Base-by-base conservation (phyloP, 1,140 invertebrate genomes). In the Homalodisca vitripennis region DNA sequence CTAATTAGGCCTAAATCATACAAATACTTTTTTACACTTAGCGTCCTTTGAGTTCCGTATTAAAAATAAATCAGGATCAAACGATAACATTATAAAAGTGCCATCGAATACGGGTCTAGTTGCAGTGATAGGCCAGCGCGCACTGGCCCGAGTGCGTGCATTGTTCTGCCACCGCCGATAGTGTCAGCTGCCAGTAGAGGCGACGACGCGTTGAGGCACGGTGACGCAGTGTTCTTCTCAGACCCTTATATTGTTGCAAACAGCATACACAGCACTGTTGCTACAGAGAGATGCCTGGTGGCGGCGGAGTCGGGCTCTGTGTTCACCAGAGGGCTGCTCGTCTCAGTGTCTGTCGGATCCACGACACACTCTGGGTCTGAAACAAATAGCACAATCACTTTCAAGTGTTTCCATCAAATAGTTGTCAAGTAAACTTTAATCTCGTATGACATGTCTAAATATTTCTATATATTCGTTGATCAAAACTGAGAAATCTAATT, bases 1-100 rank as follows among this genome's bases (percentile, higher is more conserved):
- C 48, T 51, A 51, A 20, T 51, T 51, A 51, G 48, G 48, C 48
- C 48, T 51, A 51, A 51, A 51, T 51, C 48, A 51, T 51, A 51
- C 48, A n/a, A 51, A 22, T 51, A 51, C 48, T 20, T 51, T 51
- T 51, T 51, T 51, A 51, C 48, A 51, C 48, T n/a, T n/a, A n/a
- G n/a, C 14, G 17, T 22, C 48, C 22, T 51, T 51, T 20, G 48
- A 22, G 48, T 22, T 22, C 22, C n/a, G 48, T n/a, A 51, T 51
- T 51, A 14, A 3, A 51, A 51, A 51, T 20, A 20, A 51, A 51
- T 20, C 6, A 10, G 34, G 17, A 51, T 20, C n/a, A 51, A 51
- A 51, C 17, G 3, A 22, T 51, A 41, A 41, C 48, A 20, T 14
- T 51, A 51, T 22, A 51, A 51, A 51, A 51, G 48, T 51, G 48